Base-by-base conservation (phyloP, 2,113 vertebrate species). In the Arizona elegans region DNA sequence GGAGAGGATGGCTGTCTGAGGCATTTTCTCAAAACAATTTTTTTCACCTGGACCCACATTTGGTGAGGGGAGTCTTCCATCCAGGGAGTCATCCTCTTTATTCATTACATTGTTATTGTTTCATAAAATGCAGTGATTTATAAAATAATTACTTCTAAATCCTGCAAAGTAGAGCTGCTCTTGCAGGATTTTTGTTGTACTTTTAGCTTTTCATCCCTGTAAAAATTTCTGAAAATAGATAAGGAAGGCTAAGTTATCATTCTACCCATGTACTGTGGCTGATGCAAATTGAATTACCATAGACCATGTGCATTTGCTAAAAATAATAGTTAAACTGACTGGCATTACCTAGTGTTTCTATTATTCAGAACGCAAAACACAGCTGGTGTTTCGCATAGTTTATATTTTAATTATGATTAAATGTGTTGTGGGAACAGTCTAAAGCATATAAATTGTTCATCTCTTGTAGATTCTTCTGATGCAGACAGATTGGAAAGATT, bases 401-500 rank as follows among this genome's bases (percentile, higher is more conserved):
- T 81, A 81, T 81, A 81, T 38, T 38, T 43, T 81, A 81, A 81
- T 81, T 81, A 81, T 81, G 19, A 81, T 43, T 43, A 38, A 38
- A 33, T 81, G 33, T 81, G 75, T 81, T 81, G 70, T 43, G 75
- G 8, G 8, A 38, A 81, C 75, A 81, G 75, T 81, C 8, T 43
- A 81, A 15, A 23, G 33, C 75, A 81, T 21, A 21, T 81, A 81
- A 75, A 75, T 81, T 2, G 1, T 43, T 26, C 26, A 19, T 93
- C 91, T 24, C 89, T 94, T 94, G 87, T 97, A 99, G 99, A 99
- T 94, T 99, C 99, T 96, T 99, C 99, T 0, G 99, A 99, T 5
- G 98, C 98, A 0, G 99, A 99, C 95, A 97, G 98, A 95, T 95
- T 99, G 96, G 99, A 99, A 97, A 98, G 99, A 92, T 99, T 99